Percentiles rank a stretch among this genome's conserved stretches.
phyloP scores from a whole-genome alignment of 64 coral and sea anemone genomes.

The Stichodactyla helianthus region DNA sequence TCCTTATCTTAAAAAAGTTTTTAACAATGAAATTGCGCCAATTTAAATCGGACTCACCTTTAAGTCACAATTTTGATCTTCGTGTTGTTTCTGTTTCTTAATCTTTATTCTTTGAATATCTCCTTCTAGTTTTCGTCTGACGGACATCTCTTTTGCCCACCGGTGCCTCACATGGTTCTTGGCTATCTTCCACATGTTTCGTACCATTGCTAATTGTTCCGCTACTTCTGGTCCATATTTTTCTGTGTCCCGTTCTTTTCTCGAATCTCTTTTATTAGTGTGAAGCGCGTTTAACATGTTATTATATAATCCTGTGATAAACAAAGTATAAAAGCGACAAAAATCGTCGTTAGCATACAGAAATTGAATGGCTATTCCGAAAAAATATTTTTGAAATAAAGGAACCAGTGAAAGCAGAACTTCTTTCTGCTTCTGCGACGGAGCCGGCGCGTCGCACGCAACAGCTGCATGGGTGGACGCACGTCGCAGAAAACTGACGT shows the following conservation, averaged over 20 bases:
- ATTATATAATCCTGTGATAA: not conserved
- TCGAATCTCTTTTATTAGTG: slow-evolving; percentile 7
- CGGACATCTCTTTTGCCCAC: slow-evolving; percentile 69
- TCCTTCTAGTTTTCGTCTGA: slow-evolving; percentile 56
- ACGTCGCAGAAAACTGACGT: no score
- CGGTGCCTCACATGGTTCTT: slow-evolving; percentile 29
- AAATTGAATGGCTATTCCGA: no score
- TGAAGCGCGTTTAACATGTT: slow-evolving; percentile 44
- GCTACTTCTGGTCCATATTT: slow-evolving; percentile 61
- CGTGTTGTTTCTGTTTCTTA: not conserved
- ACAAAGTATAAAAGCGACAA: not conserved
- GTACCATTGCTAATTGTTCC: slow-evolving; percentile 36
- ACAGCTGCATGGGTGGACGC: no score
- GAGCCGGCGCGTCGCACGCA: no score
- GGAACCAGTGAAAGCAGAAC: no score
- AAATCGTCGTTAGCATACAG: no score
- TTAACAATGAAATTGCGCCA: no score
- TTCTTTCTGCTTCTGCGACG: no score
- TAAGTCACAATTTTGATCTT: not conserved
- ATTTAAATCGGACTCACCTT: not conserved
- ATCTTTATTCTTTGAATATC: slow-evolving; percentile 64
- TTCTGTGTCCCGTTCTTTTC: slow-evolving; percentile 39
- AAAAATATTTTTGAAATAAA: no score
- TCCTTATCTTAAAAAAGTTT: no score
- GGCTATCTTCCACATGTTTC: slow-evolving; percentile 29